These are phyloP conservation scores for Clusia tigrina DNA, from an alignment of 2,888 invertebrate species.

Conservation along the genomic window DNA sequence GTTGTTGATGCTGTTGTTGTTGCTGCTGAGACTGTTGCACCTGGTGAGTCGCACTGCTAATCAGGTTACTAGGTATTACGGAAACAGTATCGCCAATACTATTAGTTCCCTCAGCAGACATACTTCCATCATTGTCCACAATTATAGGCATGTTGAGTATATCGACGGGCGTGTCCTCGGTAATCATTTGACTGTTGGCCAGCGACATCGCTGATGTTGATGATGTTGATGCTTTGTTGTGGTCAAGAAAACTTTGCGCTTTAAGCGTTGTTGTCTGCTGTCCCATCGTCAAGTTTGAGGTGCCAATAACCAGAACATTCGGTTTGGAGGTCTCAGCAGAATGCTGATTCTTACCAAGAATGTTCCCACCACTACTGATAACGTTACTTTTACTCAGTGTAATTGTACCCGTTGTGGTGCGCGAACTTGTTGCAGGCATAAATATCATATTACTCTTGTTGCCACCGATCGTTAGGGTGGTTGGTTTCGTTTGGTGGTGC, in stretches of 20 bases:
- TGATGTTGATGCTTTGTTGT: background rate
- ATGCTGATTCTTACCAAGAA: slow-evolving; percentile 11
- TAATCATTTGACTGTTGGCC: slow-evolving; percentile 60
- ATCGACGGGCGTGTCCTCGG: slow-evolving; percentile 70
- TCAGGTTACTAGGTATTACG: slow-evolving; percentile 33
- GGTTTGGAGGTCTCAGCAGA: slow-evolving; percentile 38
- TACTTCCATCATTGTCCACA: slow-evolving; percentile 46
- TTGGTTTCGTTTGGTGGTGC: no score
- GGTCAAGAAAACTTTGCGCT: slow-evolving; percentile 23
- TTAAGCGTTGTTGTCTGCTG: background rate
- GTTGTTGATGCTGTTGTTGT: slow-evolving; percentile 30
- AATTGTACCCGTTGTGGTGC: slow-evolving; percentile 44
- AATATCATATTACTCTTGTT: slow-evolving; percentile 61
- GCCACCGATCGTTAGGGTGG: slow-evolving; percentile 43
- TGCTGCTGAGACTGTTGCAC: slow-evolving; percentile 15
- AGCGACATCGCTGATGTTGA: slow-evolving; percentile 30
- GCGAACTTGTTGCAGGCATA: slow-evolving; percentile 45
- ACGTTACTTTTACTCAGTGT: slow-evolving; percentile 43
- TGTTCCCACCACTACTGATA: slow-evolving; percentile 21
- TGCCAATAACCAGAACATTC: slow-evolving; percentile 54
- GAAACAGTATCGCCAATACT: slow-evolving; percentile 27
- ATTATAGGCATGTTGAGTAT: slow-evolving; percentile 62
- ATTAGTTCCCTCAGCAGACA: background rate
- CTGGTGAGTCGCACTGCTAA: slow-evolving; percentile 7
- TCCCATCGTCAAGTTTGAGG: slow-evolving; percentile 17